Evolutionary conservation across 2,888 invertebrate genomes (phyloP), one percentile per base, ranked within the genome.

Genomic region (Leucoma salicis): DNA sequence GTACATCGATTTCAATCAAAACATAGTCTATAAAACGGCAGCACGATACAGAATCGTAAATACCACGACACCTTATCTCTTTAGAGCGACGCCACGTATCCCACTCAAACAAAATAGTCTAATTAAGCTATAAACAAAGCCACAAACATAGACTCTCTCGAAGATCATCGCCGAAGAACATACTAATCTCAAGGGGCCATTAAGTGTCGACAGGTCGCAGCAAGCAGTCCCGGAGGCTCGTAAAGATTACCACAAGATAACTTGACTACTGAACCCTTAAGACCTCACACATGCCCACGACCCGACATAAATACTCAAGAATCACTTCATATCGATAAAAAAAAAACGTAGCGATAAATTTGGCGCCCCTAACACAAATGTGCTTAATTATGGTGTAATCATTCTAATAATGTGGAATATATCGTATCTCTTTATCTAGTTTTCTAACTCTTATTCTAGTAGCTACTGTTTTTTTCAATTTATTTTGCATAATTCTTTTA

Each of bases 61-160:
- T 87, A 83, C 84, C 82, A 70, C 84, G 69, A 85, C 88, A 86
- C 85, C 78, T 85, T 87, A 87, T 87, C 88, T 73, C 69, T 65
- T 78, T 79, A 82, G 80, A 79, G 74, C 71, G 78, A 74, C 78
- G 80, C 75, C 75, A 73, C 74, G 67, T 78, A 77, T 78, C 75
- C 79, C 77, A 82, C 76, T 84, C 77, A 82, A 79, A 86, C 87
- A 86, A 85, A 87, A 88, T 85, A 86, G 84, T 73, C 87, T 88
- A 89, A 89, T 89, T 88, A 89, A 89, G 87, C 87, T 78, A 89
- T 89, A 88, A 88, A 88, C 85, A 82, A 86, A 83, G 73, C 88
- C 81, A 83, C 85, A 85, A 82, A 87, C 85, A 88, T 77, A 78
- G 66, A 54, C 74, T 73, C 72, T 74, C 72, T 70, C 78, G 76